Evolutionary conservation across 2,888 invertebrate species (phyloP), one percentile per base, ranked within the genome.

Genomic region (Thereva unica): DNA sequence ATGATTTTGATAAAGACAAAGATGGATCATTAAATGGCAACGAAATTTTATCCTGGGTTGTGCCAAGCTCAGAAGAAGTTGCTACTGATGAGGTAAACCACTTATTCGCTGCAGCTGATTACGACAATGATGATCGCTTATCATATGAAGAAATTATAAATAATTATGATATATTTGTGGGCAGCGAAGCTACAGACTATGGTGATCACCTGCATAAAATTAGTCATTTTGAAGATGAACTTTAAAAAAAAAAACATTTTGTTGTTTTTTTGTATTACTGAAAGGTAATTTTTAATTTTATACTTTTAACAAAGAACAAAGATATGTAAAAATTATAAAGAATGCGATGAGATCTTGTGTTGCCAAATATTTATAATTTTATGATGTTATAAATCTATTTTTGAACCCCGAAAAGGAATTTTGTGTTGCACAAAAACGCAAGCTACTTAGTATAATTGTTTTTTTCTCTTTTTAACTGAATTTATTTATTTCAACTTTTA

Each of bases 81-180:
- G 95, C 97, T 0, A 85, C 84, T 35, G 95, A 95, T 74, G 97
- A 97, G 81, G 94, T 93, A 0, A 87, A 89, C 65, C 97, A 97
- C 82, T 83, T 97, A 70, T 91, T 97, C 81, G 89, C 88, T 4
- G 83, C 90, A 1, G 88, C 94, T 1, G 96, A 96, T 80, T 91
- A 92, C 73, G 88, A 96, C 81, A 89, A 89, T 76, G 92, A 96
- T 78, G 87, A 89, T 73, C 78, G 87, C 68, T 83, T 97, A 44
- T 87, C 90, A 2, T 92, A 89, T 79, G 84, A 86, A 2, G 97
- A 97, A 84, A 86, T 97, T 53, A 80, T 95, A 0, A 85, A 86
- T 1, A 92, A 95, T 77, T 90, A 95, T 78, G 90, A 93, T 71
- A 86, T 88, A 61, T 97, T 97, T 83, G 96, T 96, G 4, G 95